These are phyloP conservation scores for Neelides sp. DNA, from an alignment of 1,140 invertebrate genomes.

Conservation along the genomic window DNA sequence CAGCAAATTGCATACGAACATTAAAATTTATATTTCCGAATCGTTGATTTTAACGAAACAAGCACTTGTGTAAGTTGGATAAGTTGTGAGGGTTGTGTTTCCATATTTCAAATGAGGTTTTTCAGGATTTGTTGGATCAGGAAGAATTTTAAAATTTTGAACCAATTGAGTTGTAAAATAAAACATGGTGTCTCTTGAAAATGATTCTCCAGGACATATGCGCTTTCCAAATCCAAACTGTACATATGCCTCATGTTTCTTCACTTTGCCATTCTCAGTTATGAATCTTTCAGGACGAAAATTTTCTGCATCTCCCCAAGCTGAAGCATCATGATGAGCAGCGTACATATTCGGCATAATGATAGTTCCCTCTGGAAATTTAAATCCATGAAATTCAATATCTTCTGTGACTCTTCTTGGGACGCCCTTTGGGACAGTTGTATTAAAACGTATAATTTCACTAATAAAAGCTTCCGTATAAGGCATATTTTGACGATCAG, in stretches of 20 bases:
- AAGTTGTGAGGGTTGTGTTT: too few relatives aligned
- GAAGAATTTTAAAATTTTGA: constrained; percentile 44
- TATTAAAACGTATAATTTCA: constrained; percentile 4
- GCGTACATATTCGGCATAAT: constrained; percentile 28
- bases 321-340: constrained; percentile 30
- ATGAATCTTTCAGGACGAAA: constrained; percentile 34
- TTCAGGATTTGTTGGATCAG: constrained; percentile 8
- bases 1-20: too few relatives aligned
- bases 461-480: constrained; percentile 9
- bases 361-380: constrained; percentile 20
- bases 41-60: too few relatives aligned
- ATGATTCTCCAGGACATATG: constrained; percentile 46
- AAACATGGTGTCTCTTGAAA: constrained; percentile 38
- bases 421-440: constrained; percentile 7
- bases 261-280: constrained; percentile 16
- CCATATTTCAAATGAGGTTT: too few relatives aligned
- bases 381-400: constrained; percentile 12
- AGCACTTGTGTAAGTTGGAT: too few relatives aligned
- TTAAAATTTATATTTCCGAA: too few relatives aligned
- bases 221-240: constrained; percentile 42
- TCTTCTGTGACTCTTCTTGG: constrained; percentile 16
- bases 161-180: constrained; percentile 12
- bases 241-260: constrained; percentile 24
- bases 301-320: constrained; percentile 32
- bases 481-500: constrained; percentile 31